Conservation (phyloP, 2,797 vertebrate genomes). For the Tenualosa thibaudeaui region DNA sequence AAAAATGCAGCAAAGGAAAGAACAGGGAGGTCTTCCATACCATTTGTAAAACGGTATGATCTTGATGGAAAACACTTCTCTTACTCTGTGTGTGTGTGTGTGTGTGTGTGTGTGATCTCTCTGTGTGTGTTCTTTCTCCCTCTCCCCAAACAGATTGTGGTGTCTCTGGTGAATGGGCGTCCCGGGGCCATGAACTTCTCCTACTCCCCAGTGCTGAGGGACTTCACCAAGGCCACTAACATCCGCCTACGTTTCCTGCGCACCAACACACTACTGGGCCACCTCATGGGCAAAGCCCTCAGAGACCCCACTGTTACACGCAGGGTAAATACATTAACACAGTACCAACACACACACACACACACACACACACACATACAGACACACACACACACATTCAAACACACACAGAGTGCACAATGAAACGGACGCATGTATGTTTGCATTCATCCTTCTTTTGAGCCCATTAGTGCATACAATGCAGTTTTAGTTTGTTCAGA, state of each 20-base stretch:
- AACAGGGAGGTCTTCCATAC: background rate
- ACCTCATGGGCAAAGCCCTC: constrained; percentile 95
- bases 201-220: constrained; percentile 88
- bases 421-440: too few species aligned
- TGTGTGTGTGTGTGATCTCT: background rate
- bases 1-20: background rate
- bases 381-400: background rate
- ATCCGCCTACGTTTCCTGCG: constrained; percentile 90
- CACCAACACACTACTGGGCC: constrained; percentile 94
- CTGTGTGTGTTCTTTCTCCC: background rate
- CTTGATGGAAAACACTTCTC: background rate
- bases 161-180: constrained; percentile 94
- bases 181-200: constrained; percentile 97
- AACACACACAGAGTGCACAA: background rate
- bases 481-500: background rate
- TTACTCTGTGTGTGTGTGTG: background rate
- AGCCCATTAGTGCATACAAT: too few species aligned
- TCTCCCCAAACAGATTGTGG: constrained; percentile 79
- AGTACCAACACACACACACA: background rate
- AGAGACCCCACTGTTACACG: constrained; percentile 94
- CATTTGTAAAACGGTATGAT: background rate
- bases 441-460: too few species aligned
- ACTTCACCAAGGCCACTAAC: constrained; percentile 96
- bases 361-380: background rate
- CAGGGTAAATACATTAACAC: constrained; percentile 74